phyloP scores from a whole-genome alignment of 2,113 vertebrate genomes.

The Embiotoca jacksoni region DNA sequence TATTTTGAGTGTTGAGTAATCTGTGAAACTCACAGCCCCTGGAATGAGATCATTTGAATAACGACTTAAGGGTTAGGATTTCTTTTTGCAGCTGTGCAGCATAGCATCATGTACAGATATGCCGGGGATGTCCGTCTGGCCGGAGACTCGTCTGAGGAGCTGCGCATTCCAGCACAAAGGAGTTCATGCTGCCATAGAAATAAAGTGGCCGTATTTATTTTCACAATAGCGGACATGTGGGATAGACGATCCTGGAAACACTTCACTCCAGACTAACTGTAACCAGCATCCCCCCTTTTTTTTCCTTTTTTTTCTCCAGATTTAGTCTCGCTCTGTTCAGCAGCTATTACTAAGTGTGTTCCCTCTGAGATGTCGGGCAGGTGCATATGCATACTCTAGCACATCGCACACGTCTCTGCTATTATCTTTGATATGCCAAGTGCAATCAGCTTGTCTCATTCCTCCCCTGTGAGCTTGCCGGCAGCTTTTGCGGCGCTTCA shows the following conservation, averaged over 20 bases:
- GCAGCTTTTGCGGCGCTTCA: slow-evolving; percentile 46
- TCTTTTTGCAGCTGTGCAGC: slow-evolving; percentile 77
- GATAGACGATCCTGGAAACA: slow-evolving; percentile 62
- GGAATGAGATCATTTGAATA: slow-evolving; percentile 72
- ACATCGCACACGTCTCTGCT: slow-evolving; percentile 54
- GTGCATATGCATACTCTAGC: slow-evolving; percentile 63
- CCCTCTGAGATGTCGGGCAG: slow-evolving; percentile 65
- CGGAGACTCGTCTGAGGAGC: slow-evolving; percentile 53
- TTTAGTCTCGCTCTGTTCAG: slow-evolving; percentile 37
- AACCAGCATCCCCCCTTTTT: slow-evolving; percentile 8
- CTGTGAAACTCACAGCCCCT: slow-evolving; percentile 32
- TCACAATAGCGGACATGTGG: slow-evolving; percentile 58
- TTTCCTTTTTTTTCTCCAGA: slow-evolving; percentile 35
- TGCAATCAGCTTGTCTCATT: slow-evolving; percentile 72
- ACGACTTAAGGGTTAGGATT: slow-evolving; percentile 67
- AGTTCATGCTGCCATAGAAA: slow-evolving; percentile 70
- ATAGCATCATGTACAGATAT: slow-evolving; percentile 57
- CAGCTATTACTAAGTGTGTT: slow-evolving; percentile 55
- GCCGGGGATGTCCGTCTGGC: slow-evolving; percentile 62
- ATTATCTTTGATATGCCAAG: slow-evolving; percentile 74
- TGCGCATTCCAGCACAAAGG: slow-evolving; percentile 68
- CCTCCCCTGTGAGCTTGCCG: slow-evolving; percentile 70
- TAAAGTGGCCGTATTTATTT: slow-evolving; percentile 70
- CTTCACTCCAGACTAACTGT: slow-evolving; percentile 51
- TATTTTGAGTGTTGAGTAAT: slow-evolving; percentile 42